Evolutionary conservation across 2,113 vertebrate species (phyloP).

Genomic region (Asarcornis scutulata): DNA sequence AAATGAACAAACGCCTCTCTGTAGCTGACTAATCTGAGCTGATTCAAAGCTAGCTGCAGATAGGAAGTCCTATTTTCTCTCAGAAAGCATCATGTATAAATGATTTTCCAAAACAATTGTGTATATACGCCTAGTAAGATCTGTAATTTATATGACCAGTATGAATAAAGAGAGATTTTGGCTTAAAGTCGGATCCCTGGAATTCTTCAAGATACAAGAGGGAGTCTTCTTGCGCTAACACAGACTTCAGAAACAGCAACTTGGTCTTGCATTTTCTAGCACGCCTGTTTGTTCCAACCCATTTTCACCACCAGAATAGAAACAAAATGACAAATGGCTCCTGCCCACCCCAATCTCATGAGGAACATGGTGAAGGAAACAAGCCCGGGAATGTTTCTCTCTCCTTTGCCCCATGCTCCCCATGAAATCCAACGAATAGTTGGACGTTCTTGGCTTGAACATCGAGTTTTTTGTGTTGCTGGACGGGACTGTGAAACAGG

Average conservation of each 20-base stretch:
- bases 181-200: not conserved
- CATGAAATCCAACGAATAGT: not conserved
- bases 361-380: not conserved
- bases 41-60: not conserved
- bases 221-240: not conserved
- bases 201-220: not conserved
- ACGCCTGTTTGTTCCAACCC: not conserved
- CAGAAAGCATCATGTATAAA: not conserved
- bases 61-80: not conserved
- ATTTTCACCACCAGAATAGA: not conserved
- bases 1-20: not conserved
- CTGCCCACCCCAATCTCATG: not conserved
- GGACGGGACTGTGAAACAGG: rapidly evolving
- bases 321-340: not conserved
- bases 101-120: not conserved
- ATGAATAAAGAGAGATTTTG: conserved; percentile 41
- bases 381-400: rapidly evolving
- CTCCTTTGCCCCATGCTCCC: not conserved
- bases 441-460: not conserved
- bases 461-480: rapidly evolving
- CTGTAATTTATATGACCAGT: conserved; percentile 40
- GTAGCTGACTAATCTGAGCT: not conserved
- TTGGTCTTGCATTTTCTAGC: not conserved
- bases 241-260: not conserved
- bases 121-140: not conserved